These are phyloP conservation scores for Hydractinia symbiolongicarpus DNA, from an alignment of 30 jellyfish, hydroid and myxozoan species.

Conservation along the genomic window DNA sequence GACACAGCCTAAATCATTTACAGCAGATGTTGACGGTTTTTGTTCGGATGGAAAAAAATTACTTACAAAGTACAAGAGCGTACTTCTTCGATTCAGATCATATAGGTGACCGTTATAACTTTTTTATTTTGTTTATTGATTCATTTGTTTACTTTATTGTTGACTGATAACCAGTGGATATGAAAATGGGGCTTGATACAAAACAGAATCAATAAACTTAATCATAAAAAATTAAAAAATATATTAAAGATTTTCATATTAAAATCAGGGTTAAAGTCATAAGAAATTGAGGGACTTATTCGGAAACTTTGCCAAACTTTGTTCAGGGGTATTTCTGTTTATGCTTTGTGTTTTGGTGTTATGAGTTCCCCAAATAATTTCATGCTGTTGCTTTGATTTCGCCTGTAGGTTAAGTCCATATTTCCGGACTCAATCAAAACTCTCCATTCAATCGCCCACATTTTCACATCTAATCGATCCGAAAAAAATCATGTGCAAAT, in stretches of 20 bases:
- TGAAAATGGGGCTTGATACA: too few relatives aligned
- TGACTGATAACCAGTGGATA: too few relatives aligned
- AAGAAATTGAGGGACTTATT: too few relatives aligned
- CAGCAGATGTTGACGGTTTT: too few relatives aligned
- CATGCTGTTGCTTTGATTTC: not conserved
- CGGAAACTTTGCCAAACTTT: not conserved
- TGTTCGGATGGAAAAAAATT: not conserved
- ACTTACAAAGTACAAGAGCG: slow-evolving; percentile 7
- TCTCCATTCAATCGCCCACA: slow-evolving; percentile 46
- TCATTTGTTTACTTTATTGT: not conserved
- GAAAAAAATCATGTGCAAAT: slow-evolving; percentile 39
- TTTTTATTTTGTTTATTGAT: not conserved
- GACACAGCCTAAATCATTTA: too few relatives aligned
- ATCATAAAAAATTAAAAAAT: too few relatives aligned
- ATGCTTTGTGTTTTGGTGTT: not conserved
- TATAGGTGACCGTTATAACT: not conserved
- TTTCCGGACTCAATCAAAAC: slow-evolving; percentile 60
- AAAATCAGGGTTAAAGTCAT: too few relatives aligned
- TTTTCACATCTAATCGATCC: slow-evolving; percentile 56
- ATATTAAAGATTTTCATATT: too few relatives aligned
- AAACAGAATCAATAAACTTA: too few relatives aligned
- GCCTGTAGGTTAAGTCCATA: slow-evolving; percentile 75
- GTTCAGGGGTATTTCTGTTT: not conserved
- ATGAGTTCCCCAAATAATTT: not conserved
- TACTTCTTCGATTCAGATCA: not conserved